A percentile compares a stretch with the other conserved stretches of the same genome.
These are phyloP conservation scores for Irena cyanogastra DNA, from an alignment of 2,113 vertebrate species.

Conservation along the genomic window DNA sequence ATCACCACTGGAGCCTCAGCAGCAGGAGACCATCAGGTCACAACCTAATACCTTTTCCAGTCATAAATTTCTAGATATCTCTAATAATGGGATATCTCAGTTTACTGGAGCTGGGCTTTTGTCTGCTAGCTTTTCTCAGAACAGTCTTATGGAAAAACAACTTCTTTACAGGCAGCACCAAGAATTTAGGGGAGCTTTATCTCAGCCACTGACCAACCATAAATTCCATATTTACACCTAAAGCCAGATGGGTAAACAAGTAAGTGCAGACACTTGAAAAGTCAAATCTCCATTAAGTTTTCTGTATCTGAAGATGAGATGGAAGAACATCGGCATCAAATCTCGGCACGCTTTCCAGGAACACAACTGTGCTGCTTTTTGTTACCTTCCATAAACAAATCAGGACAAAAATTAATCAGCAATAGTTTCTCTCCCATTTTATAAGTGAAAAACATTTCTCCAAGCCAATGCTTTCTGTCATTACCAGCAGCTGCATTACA, in stretches of 20 bases:
- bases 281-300: conserved; percentile 29
- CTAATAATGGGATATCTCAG: conserved; percentile 66
- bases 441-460: background rate
- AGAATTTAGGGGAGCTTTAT: conserved; percentile 44
- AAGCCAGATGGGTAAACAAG: conserved; percentile 49
- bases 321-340: background rate
- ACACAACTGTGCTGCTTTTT: background rate
- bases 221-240: conserved; percentile 36
- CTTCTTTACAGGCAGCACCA: conserved; percentile 22
- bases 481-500: background rate
- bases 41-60: conserved; percentile 61
- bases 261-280: conserved; percentile 6
- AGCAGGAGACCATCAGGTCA: conserved; percentile 40
- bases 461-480: background rate
- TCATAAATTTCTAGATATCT: conserved; percentile 60
- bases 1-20: conserved; percentile 38
- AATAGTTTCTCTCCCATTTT: background rate
- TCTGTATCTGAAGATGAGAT: background rate
- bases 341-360: background rate
- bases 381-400: background rate
- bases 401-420: background rate
- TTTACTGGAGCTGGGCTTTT: conserved; percentile 60
- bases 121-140: conserved; percentile 47
- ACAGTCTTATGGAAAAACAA: conserved; percentile 25
- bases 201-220: conserved; percentile 9